Conservation (phyloP, 2,888 invertebrate species). For the Monochamus alternatus region DNA sequence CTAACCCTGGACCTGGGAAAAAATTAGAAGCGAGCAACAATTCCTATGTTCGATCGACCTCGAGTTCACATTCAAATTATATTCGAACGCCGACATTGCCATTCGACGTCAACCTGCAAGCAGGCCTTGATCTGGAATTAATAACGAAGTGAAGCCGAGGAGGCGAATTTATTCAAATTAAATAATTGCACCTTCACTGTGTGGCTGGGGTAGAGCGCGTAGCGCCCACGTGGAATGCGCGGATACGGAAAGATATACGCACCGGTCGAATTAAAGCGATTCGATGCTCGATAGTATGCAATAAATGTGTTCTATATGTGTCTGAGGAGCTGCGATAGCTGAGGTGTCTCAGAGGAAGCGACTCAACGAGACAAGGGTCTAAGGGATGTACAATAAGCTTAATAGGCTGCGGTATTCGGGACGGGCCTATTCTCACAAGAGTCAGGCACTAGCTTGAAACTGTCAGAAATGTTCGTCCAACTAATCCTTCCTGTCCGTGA, state of each 20-base stretch:
- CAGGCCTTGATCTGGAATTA: slow-evolving; percentile 33
- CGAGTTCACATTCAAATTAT: neutral
- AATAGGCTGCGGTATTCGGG: too few relatives aligned
- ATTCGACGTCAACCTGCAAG: slow-evolving; percentile 15
- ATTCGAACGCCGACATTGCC: neutral
- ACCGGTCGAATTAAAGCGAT: neutral
- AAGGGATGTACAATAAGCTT: too few relatives aligned
- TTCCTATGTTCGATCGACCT: neutral
- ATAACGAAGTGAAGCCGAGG: slow-evolving; percentile 10
- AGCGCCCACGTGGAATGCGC: slow-evolving; percentile 12
- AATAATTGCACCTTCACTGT: slow-evolving; percentile 21
- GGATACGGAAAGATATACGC: neutral
- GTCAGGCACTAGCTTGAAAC: too few relatives aligned
- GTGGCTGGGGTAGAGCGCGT: neutral
- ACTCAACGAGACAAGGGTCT: too few relatives aligned
- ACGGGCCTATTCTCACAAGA: too few relatives aligned
- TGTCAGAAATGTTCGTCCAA: too few relatives aligned
- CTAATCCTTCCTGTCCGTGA: too few relatives aligned
- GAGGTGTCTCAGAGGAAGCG: too few relatives aligned
- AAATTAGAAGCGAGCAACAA: neutral
- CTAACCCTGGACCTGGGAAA: too few relatives aligned
- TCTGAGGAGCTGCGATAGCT: too few relatives aligned
- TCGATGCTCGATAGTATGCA: neutral
- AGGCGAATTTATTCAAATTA: slow-evolving; percentile 29
- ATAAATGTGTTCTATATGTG: too few relatives aligned